Percentiles rank a stretch among this genome's conserved stretches.
These are phyloP conservation scores for Calameuta idolon DNA, from an alignment of 2,888 invertebrate genomes.

Conservation along the genomic window DNA sequence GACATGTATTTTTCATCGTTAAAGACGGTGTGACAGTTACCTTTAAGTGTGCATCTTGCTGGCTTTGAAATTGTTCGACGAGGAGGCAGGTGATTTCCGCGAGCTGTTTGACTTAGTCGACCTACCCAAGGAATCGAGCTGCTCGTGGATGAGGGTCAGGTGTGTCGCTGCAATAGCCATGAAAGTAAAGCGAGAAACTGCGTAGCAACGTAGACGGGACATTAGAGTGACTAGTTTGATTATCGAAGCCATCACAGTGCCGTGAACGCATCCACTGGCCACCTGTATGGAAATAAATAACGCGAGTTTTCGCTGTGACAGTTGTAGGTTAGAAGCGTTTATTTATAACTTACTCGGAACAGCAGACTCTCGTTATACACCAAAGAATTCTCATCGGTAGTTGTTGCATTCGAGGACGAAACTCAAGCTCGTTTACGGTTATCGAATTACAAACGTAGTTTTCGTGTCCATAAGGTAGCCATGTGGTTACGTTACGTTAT, in stretches of 20 bases:
- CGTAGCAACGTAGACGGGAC: background rate
- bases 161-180: conserved; percentile 13
- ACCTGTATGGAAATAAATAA: background rate
- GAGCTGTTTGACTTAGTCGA: conserved; percentile 26
- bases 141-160: conserved; percentile 24
- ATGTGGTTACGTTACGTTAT: conserved; percentile 45
- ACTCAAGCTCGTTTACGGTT: background rate
- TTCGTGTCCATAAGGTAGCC: conserved; percentile 39
- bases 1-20: background rate
- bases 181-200: background rate
- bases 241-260: background rate
- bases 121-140: background rate
- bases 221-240: background rate
- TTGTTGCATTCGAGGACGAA: background rate
- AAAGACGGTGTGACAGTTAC: background rate
- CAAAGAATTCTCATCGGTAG: background rate
- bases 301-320: background rate
- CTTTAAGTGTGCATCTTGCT: background rate
- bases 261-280: background rate
- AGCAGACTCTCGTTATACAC: background rate
- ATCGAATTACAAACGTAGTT: conserved; percentile 8
- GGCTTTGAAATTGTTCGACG: background rate
- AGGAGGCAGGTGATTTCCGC: conserved; percentile 41
- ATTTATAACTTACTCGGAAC: background rate
- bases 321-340: background rate